Percentiles rank a stretch among this genome's conserved stretches.
Evolutionary conservation across 2,797 vertebrate genomes (phyloP).

Genomic region (Helarctos malayanus): DNA sequence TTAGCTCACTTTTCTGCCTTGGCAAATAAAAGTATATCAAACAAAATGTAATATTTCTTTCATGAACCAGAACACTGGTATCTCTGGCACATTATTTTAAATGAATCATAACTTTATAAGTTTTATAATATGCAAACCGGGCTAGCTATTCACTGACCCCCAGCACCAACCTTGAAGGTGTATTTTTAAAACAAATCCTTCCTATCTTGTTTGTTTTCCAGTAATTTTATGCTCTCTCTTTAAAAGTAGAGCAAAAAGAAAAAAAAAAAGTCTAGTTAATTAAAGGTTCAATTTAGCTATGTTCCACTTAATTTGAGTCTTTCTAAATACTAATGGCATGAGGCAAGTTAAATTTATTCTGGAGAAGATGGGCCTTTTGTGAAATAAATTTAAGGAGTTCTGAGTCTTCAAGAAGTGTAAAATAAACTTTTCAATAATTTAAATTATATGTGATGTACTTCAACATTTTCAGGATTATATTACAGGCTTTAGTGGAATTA

Average conservation of each 20-base stretch:
- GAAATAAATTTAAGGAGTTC: slow-evolving; percentile 46
- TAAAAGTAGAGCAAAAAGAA: slow-evolving; percentile 61
- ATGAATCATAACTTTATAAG: slow-evolving; percentile 4
- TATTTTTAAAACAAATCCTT: slow-evolving; percentile 70
- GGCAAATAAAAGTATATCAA: background rate
- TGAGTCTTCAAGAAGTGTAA: slow-evolving; percentile 48
- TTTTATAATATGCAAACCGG: background rate
- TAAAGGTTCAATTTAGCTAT: slow-evolving; percentile 66
- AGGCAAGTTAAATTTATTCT: slow-evolving; percentile 69
- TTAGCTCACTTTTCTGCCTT: slow-evolving; percentile 34
- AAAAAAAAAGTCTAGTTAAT: slow-evolving; percentile 73
- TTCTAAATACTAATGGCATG: slow-evolving; percentile 68
- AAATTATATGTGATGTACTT: slow-evolving; percentile 47
- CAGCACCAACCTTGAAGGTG: background rate
- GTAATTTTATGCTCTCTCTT: slow-evolving; percentile 17
- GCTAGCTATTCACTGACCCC: background rate
- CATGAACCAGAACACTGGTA: background rate
- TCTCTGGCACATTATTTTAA: slow-evolving; percentile 30
- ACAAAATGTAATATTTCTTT: slow-evolving; percentile 43
- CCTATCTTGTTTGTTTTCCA: slow-evolving; percentile 70
- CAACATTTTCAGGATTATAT: slow-evolving; percentile 48
- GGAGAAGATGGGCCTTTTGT: slow-evolving; percentile 63
- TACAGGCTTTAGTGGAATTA: background rate
- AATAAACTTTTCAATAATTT: slow-evolving; percentile 70
- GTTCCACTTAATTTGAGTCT: slow-evolving; percentile 69